Conservation (phyloP, 2,888 invertebrate genomes). For the Nephrotoma flavescens region DNA sequence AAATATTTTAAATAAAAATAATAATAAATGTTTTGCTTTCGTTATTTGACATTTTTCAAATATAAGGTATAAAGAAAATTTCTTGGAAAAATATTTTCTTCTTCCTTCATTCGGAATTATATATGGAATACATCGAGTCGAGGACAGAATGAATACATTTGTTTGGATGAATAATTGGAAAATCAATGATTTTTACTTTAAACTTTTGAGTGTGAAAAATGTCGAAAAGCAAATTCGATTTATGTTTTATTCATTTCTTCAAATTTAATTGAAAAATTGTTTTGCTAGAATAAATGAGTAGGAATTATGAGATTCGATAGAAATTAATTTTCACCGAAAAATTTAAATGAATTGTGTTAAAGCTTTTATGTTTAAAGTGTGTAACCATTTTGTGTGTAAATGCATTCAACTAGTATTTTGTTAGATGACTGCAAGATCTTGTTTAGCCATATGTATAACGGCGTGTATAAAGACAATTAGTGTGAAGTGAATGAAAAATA, state of each 20-base stretch:
- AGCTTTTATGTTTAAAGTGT: not conserved
- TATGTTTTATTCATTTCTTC: not conserved
- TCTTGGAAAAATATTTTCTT: not conserved
- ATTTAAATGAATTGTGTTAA: not conserved
- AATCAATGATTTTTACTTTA: not conserved
- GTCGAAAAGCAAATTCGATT: not conserved
- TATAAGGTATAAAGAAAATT: not conserved
- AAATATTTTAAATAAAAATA: not conserved
- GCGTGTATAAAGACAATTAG: not conserved
- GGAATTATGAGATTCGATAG: not conserved
- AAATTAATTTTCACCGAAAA: not conserved
- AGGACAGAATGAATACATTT: not conserved
- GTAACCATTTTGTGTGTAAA: not conserved
- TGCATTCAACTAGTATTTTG: not conserved
- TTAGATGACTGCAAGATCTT: not conserved
- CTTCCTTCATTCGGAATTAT: not conserved
- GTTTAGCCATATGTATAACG: not conserved
- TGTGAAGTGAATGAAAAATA: not conserved
- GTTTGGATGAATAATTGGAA: not conserved
- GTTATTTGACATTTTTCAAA: not conserved
- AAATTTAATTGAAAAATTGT: not conserved
- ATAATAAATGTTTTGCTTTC: not conserved
- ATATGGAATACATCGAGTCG: not conserved
- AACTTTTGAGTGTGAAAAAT: not conserved
- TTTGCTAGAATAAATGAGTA: not conserved